These are phyloP conservation scores for Sebastes nivosus DNA, from an alignment of 2,797 vertebrate genomes.

Conservation along the genomic window DNA sequence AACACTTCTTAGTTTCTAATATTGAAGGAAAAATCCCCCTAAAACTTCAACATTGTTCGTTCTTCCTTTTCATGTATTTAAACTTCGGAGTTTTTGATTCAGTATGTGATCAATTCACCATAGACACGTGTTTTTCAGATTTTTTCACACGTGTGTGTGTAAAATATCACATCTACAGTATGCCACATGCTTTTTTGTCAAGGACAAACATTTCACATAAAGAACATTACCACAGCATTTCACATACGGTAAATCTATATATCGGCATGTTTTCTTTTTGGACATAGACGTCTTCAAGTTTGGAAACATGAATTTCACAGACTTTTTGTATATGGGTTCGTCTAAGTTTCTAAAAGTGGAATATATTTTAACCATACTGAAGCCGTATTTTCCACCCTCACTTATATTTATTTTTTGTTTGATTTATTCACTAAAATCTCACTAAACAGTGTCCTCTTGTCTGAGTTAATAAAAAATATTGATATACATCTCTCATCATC, in stretches of 20 bases:
- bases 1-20: neutral
- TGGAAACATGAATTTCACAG: too few relatives aligned
- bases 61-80: neutral
- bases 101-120: neutral
- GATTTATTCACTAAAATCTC: neutral
- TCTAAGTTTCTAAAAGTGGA: too few relatives aligned
- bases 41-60: neutral
- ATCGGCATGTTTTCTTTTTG: neutral
- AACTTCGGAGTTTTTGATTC: neutral
- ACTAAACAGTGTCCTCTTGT: neutral
- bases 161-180: too few relatives aligned
- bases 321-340: too few relatives aligned
- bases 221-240: neutral
- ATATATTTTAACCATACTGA: too few relatives aligned
- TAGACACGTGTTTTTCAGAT: neutral
- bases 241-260: neutral
- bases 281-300: neutral
- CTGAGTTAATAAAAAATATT: too few relatives aligned
- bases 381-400: too few relatives aligned
- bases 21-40: neutral
- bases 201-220: neutral
- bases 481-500: too few relatives aligned
- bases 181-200: too few relatives aligned
- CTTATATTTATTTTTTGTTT: neutral
- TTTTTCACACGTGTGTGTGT: too few relatives aligned